Conservation (phyloP, 2,113 vertebrate genomes). For the cattle (Bos taurus) region ARS-UCD2.0 NC_037332.1:63426001-63426500, state of each 20-base stretch:
- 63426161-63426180: neutral
- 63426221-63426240: neutral
- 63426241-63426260: neutral
- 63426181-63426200: neutral
- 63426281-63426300: neutral
- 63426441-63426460: neutral
- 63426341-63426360: neutral
- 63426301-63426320: neutral
- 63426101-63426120: neutral
- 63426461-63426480: neutral
- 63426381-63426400: neutral
- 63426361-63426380: neutral
- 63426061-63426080: neutral
- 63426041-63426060: neutral
- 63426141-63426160: neutral
- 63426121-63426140: neutral
- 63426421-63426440: neutral
- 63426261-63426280: neutral
- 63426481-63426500: neutral
- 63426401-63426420: neutral
- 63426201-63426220: neutral
- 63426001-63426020: neutral
- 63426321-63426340: neutral
- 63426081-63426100: neutral
- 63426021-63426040: neutral